Evolutionary conservation across 2,888 invertebrate genomes (phyloP).

Genomic region (Volucella zonaria): DNA sequence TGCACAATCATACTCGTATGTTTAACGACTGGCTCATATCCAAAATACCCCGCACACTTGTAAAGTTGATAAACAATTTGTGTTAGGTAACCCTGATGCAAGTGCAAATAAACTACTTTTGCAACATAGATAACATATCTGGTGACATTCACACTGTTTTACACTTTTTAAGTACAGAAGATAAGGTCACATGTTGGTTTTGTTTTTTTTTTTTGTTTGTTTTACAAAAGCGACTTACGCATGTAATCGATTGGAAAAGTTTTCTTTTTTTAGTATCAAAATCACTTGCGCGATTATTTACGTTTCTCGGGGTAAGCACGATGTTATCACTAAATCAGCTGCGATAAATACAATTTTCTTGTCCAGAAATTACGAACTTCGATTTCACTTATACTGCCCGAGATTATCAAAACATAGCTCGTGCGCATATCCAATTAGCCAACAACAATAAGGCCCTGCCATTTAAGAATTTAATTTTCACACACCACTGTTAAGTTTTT

Average conservation of each 20-base stretch:
- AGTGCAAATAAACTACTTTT: too few relatives aligned
- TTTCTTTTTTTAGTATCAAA: neutral
- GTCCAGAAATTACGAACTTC: neutral
- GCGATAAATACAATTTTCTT: constrained; percentile 15
- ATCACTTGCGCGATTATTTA: constrained; percentile 13
- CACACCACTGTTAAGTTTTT: constrained; percentile 84
- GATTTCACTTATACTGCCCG: neutral
- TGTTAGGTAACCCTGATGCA: too few relatives aligned
- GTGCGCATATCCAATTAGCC: neutral
- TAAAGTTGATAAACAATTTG: too few relatives aligned
- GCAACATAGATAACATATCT: too few relatives aligned
- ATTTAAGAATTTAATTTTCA: constrained; percentile 82
- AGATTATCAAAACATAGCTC: constrained; percentile 12
- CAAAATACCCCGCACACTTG: too few relatives aligned
- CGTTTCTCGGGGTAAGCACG: neutral
- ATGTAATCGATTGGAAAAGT: constrained; percentile 35
- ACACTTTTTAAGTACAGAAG: too few relatives aligned
- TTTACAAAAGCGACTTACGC: constrained; percentile 7
- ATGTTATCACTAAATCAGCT: constrained; percentile 26
- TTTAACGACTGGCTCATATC: too few relatives aligned
- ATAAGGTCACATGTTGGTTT: too few relatives aligned
- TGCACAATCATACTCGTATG: too few relatives aligned
- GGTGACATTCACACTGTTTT: too few relatives aligned
- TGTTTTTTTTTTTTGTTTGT: too few relatives aligned
- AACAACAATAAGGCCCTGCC: neutral